A percentile compares a stretch with the other conserved stretches of the same genome.
Evolutionary conservation across 2,113 vertebrate genomes (phyloP).

Genomic region (Chaetodon trifascialis): DNA sequence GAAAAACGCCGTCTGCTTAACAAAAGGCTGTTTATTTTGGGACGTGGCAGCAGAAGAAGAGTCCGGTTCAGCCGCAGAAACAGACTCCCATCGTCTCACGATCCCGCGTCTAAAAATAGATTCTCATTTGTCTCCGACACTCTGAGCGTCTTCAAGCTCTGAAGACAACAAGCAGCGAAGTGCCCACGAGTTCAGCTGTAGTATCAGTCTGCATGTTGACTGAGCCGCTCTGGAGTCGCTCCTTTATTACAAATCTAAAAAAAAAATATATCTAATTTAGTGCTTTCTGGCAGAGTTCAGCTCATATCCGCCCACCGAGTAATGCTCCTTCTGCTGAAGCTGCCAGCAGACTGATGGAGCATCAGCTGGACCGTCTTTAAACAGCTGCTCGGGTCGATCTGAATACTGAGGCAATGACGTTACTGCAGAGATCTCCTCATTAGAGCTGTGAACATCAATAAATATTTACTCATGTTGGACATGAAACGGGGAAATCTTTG

Average conservation of each 20-base stretch:
- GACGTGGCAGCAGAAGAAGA: constrained; percentile 69
- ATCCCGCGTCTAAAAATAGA: constrained; percentile 78
- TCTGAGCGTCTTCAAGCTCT: constrained; percentile 48
- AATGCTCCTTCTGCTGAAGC: constrained; percentile 38
- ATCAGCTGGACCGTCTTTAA: constrained; percentile 11
- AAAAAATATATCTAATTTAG: constrained; percentile 35
- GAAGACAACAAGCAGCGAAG: constrained; percentile 62
- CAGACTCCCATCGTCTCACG: constrained; percentile 75
- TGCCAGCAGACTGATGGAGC: constrained; percentile 26
- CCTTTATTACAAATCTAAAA: constrained; percentile 34
- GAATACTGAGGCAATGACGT: too few species aligned
- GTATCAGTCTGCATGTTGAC: constrained; percentile 16
- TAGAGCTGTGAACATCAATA: background rate
- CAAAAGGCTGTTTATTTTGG: constrained; percentile 79
- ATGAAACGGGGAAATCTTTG: background rate
- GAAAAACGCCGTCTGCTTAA: constrained; percentile 74
- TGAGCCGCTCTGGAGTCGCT: constrained; percentile 12
- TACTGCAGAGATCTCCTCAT: background rate
- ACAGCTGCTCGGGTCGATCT: too few species aligned
- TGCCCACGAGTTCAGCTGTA: constrained; percentile 31
- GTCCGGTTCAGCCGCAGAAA: constrained; percentile 66
- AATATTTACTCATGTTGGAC: constrained; percentile 3
- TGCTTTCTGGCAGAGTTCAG: constrained; percentile 1
- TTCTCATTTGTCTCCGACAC: constrained; percentile 67
- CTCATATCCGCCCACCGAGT: constrained; percentile 57